Evolutionary conservation across 1,140 invertebrate genomes (phyloP).

Genomic region (Pteromalus puparum): DNA sequence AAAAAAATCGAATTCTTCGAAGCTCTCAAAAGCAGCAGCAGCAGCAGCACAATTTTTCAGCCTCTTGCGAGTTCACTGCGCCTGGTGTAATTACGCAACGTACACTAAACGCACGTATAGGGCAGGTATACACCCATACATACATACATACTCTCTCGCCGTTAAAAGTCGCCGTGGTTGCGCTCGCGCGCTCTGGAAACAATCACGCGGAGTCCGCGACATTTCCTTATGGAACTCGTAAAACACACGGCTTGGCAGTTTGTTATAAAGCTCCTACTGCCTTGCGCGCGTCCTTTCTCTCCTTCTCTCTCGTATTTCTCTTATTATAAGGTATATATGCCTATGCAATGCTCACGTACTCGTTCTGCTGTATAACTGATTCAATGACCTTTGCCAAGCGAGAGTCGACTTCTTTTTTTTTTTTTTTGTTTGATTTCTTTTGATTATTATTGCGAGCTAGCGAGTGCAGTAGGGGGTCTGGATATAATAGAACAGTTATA

Average conservation of each 20-base stretch:
- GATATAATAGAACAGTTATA: no score
- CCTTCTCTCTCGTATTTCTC: background rate
- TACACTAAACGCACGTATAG: background rate
- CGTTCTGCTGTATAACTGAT: background rate
- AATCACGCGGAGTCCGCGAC: constrained; percentile 60
- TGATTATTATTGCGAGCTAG: no score
- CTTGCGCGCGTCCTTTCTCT: constrained; percentile 2
- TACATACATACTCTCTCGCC: background rate
- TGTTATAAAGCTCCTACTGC: constrained; percentile 57
- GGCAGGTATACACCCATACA: background rate
- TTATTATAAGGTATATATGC: no score
- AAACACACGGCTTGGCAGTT: constrained; percentile 65
- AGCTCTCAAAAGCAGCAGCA: background rate
- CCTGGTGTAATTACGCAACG: constrained; percentile 24
- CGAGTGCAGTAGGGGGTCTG: no score
- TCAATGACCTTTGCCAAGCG: background rate
- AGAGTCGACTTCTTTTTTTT: no score
- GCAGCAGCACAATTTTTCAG: no score
- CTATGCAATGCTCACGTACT: background rate
- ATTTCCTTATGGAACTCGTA: constrained; percentile 70
- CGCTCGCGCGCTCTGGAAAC: constrained; percentile 56
- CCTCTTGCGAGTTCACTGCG: no score
- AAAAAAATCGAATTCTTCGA: background rate
- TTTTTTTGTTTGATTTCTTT: no score
- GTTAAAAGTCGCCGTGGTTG: constrained; percentile 19